phyloP scores from a whole-genome alignment of 2,797 vertebrate species.

The Mus minutoides region DNA sequence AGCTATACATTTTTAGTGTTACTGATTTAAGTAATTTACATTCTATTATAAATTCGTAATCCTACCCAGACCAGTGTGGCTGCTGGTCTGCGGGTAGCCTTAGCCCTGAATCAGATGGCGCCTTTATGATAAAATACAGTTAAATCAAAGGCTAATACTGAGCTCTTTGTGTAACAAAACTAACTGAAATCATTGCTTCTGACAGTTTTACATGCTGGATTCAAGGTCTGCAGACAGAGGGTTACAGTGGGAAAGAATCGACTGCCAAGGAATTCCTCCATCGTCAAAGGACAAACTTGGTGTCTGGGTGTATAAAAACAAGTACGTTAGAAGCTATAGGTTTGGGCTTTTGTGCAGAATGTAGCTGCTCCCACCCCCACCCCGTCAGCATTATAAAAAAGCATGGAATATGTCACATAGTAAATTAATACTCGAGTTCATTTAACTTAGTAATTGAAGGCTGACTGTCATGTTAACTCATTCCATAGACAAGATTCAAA shows the following conservation, averaged over 20 bases:
- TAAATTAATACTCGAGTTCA: slow-evolving; percentile 33
- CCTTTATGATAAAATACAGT: slow-evolving; percentile 12
- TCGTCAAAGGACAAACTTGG: slow-evolving; percentile 98
- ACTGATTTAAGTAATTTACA: background rate
- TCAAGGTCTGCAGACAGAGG: slow-evolving; percentile 88
- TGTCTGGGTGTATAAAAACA: slow-evolving; percentile 97
- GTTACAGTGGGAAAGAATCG: slow-evolving; percentile 95
- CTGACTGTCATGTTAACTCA: background rate
- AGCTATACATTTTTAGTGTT: background rate
- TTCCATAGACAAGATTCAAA: background rate
- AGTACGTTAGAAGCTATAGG: slow-evolving; percentile 85
- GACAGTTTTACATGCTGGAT: slow-evolving; percentile 95
- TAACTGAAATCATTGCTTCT: slow-evolving; percentile 67
- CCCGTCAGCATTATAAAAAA: background rate
- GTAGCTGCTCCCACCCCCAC: background rate
- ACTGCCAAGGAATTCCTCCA: slow-evolving; percentile 94
- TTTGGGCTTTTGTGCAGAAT: slow-evolving; percentile 38
- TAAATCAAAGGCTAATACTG: background rate
- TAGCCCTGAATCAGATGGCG: slow-evolving; percentile 5
- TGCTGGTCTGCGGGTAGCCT: slow-evolving; percentile 10
- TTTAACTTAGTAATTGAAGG: background rate
- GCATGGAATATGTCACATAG: background rate
- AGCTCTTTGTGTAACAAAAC: slow-evolving; percentile 41
- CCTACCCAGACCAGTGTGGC: background rate
- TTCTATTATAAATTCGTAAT: slow-evolving; percentile 30